Evolutionary conservation across 2,113 vertebrate species (phyloP), one percentile per base, ranked within the genome.

Genomic region (Pelecanus crispus): DNA sequence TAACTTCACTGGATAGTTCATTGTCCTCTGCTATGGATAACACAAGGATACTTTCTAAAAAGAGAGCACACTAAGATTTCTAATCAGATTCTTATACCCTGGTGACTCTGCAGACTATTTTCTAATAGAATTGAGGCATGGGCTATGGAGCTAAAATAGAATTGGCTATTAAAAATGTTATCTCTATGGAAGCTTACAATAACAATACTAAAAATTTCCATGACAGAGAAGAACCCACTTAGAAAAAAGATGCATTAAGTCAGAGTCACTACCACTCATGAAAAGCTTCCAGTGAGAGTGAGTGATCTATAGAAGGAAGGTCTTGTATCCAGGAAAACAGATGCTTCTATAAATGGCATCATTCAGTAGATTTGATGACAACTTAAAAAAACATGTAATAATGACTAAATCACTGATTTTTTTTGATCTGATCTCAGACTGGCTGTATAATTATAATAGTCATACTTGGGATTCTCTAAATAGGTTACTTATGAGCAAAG

Each of bases 71-170:
- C 68, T 22, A 52, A 63, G 59, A 44, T 91, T 93, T 92, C 86
- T 96, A 96, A 96, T 95, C 94, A 94, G 77, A 74, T 93, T 87
- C 65, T 65, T 95, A 95, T 84, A 94, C 95, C 65, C 86, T 91
- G 44, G 72, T 92, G 94, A 26, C 47, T 87, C 86, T 93, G 88
- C 45, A 96, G 85, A 92, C 68, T 44, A 36, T 92, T 94, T 93
- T 67, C 86, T 89, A 80, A 91, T 25, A 71, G 77, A 90, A 86
- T 32, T 63, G 91, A 91, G 83, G 55, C 88, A 74, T 18, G 21
- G 59, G 20, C 62, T 88, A 31, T 22, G 40, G 38, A 92, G 19
- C 65, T 79, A 91, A 94, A 96, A 94, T 79, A 88, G 72, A 96
- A 94, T 16, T 79, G 73, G 58, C 75, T 75, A 89, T 91, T 96